Evolutionary conservation across 1,140 invertebrate genomes (phyloP).

Genomic region (Drosophila subobscura): DNA sequence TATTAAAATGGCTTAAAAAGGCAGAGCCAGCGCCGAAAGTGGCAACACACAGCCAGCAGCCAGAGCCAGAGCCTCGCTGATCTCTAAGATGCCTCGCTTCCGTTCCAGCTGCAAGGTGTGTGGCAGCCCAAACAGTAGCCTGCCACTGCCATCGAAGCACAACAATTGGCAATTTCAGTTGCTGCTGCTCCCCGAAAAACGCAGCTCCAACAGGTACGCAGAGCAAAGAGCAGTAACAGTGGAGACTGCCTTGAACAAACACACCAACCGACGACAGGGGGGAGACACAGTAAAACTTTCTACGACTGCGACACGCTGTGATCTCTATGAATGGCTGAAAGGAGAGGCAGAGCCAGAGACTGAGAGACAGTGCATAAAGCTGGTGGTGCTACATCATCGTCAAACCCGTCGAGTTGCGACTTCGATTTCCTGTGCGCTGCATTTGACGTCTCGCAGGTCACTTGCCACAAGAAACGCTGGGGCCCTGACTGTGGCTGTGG

Average conservation of each 20-base stretch:
- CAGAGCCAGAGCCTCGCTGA: slow-evolving; percentile 12
- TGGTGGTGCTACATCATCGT: slow-evolving; percentile 77
- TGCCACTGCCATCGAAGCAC: slow-evolving; percentile 58
- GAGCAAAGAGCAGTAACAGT: slow-evolving; percentile 32
- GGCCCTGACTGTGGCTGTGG: slow-evolving; percentile 40
- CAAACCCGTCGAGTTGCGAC: slow-evolving; percentile 76
- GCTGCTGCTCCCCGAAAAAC: slow-evolving; percentile 67
- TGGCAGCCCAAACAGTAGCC: slow-evolving; percentile 66
- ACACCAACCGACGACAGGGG: not conserved
- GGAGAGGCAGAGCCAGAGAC: not conserved
- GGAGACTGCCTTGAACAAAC: not conserved
- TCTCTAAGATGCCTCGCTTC: slow-evolving; percentile 54
- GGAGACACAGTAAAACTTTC: slow-evolving; percentile 57
- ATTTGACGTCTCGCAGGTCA: slow-evolving; percentile 77
- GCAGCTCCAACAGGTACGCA: slow-evolving; percentile 67
- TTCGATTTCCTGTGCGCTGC: slow-evolving; percentile 75
- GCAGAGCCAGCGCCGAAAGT: slow-evolving; percentile 49
- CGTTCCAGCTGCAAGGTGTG: slow-evolving; percentile 74
- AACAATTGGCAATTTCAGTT: slow-evolving; percentile 79
- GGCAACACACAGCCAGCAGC: slow-evolving; percentile 45
- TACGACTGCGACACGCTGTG: slow-evolving; percentile 58
- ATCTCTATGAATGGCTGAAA: slow-evolving; percentile 67
- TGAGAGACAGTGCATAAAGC: slow-evolving; percentile 42
- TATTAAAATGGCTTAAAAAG: slow-evolving; percentile 69
- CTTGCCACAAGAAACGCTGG: slow-evolving; percentile 34